A percentile compares a stretch with the other conserved stretches of the same genome.
phyloP scores from a whole-genome alignment of 2,888 invertebrate genomes.

The Eucera pruinosa region DNA sequence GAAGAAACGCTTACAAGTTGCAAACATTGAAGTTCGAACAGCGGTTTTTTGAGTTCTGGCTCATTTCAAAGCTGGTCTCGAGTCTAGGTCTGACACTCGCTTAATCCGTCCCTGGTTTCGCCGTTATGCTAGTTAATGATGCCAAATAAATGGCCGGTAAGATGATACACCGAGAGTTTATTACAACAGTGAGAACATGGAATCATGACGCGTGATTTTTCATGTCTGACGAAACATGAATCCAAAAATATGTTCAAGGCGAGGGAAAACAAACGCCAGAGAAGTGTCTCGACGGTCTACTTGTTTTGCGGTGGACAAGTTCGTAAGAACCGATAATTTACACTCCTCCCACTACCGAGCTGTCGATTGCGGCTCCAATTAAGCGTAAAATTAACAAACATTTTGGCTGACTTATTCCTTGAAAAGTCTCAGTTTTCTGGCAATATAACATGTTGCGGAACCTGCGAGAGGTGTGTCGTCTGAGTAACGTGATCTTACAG shows the following conservation, averaged over 20 bases:
- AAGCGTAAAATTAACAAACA: constrained; percentile 73
- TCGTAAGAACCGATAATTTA: constrained; percentile 54
- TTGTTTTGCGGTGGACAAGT: constrained; percentile 43
- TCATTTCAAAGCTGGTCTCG: no score
- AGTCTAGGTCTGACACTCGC: no score
- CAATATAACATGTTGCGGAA: constrained; percentile 59
- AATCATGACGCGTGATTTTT: constrained; percentile 55
- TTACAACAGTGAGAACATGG: constrained; percentile 56
- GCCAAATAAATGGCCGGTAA: constrained; percentile 20
- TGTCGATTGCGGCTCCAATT: constrained; percentile 69
- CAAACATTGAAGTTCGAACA: no score
- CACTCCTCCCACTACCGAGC: constrained; percentile 32
- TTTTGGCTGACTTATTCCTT: constrained; percentile 45
- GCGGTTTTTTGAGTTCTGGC: no score
- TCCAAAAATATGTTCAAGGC: constrained; percentile 68
- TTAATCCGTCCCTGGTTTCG: no score
- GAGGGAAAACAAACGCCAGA: constrained; percentile 52
- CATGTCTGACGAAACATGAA: constrained; percentile 53
- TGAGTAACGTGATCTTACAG: constrained; percentile 63
- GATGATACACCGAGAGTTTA: constrained; percentile 28
- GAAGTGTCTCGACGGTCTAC: constrained; percentile 32
- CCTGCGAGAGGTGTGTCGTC: constrained; percentile 48
- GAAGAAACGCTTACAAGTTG: no score
- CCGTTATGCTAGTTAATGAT: constrained; percentile 19
- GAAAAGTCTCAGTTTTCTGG: constrained; percentile 59